These are phyloP conservation scores for Trogon surrucura DNA, from an alignment of 2,113 vertebrate genomes.

Conservation along the genomic window DNA sequence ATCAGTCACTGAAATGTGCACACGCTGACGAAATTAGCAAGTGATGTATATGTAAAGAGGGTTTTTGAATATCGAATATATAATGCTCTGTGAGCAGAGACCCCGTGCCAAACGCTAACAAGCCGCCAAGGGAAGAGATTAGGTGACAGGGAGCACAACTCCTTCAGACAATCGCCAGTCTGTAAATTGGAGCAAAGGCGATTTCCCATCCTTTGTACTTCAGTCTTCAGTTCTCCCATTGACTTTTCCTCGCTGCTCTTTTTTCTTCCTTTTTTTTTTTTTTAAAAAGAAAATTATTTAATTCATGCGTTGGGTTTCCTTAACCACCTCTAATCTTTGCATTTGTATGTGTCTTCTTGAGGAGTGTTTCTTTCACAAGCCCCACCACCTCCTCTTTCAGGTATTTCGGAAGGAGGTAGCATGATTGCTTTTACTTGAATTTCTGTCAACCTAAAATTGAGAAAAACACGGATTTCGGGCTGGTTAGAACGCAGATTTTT, in stretches of 20 bases:
- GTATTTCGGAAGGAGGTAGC: neutral
- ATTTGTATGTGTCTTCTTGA: neutral
- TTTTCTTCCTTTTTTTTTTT: neutral
- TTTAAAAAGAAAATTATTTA: neutral
- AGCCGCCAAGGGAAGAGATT: conserved; percentile 96
- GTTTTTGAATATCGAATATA: conserved; percentile 91
- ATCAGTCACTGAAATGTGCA: conserved; percentile 78
- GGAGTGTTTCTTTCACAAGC: neutral
- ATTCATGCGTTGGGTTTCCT: neutral
- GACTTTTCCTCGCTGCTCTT: neutral
- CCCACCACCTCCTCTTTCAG: neutral
- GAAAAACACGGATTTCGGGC: neutral
- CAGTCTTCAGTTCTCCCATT: conserved; percentile 3
- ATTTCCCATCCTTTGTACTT: conserved; percentile 69
- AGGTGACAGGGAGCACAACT: conserved; percentile 75
- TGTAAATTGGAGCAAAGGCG: conserved; percentile 76
- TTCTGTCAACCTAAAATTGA: neutral
- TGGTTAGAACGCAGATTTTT: neutral
- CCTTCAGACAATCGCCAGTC: conserved; percentile 78
- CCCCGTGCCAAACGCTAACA: conserved; percentile 90
- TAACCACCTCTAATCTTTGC: neutral
- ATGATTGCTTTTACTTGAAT: neutral
- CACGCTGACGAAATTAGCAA: conserved; percentile 87
- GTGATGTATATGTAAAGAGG: conserved; percentile 87
- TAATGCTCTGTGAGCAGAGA: conserved; percentile 76